Conservation (phyloP, 64 coral and sea anemone genomes). For the Acropora tenuis region DNA sequence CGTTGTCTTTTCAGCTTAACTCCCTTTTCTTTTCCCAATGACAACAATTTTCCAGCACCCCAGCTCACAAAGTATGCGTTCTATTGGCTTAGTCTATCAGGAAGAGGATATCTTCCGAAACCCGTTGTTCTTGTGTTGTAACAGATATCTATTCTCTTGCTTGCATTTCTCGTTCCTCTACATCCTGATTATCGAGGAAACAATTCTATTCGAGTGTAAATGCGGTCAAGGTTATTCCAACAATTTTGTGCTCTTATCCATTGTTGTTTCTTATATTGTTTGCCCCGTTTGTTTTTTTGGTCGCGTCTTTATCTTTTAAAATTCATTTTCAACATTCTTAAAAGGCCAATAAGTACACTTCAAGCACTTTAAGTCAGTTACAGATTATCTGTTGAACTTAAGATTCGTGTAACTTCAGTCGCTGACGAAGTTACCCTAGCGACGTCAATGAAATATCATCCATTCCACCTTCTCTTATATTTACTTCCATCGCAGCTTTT, state of each 20-base stretch:
- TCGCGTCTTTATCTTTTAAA: background rate
- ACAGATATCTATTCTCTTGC: background rate
- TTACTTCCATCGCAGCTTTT: too few species aligned
- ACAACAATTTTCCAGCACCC: background rate
- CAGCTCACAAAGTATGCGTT: background rate
- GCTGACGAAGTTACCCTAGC: background rate
- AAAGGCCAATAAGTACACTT: background rate
- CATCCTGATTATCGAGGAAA: background rate
- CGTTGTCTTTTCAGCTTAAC: background rate
- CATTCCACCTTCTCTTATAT: background rate
- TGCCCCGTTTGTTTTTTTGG: background rate
- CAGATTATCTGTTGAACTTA: background rate
- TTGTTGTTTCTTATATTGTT: background rate
- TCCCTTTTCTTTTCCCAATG: too few species aligned
- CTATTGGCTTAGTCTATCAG: too few species aligned
- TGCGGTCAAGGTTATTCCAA: background rate
- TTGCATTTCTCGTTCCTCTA: background rate
- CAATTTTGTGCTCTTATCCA: background rate
- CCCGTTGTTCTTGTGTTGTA: background rate
- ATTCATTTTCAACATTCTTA: background rate
- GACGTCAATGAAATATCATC: too few species aligned
- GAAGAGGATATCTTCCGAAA: background rate
- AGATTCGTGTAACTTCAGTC: background rate
- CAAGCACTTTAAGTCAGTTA: background rate
- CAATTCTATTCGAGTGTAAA: background rate